Percentiles rank a stretch among this genome's conserved stretches.
phyloP scores from a whole-genome alignment of 2,797 vertebrate species.

The Nyctalus aviator region DNA sequence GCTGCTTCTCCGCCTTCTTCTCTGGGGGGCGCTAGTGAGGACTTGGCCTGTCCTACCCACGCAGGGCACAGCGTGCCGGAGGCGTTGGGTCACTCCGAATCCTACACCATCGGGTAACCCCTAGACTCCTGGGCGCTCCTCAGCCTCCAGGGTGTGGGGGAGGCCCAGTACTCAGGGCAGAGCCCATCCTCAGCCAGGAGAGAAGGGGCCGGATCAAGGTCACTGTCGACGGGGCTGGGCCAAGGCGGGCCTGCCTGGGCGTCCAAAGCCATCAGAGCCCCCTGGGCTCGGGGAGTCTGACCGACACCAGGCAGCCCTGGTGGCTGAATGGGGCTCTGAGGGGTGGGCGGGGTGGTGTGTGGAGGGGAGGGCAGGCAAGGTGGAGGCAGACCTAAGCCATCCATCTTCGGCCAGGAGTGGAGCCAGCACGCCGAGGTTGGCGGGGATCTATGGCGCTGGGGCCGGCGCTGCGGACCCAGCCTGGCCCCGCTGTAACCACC shows the following conservation, averaged over 20 bases:
- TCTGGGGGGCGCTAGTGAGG: background rate
- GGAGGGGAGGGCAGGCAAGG: background rate
- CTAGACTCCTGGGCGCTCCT: background rate
- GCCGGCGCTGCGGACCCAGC: background rate
- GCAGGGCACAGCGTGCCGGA: background rate
- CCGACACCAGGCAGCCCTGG: background rate
- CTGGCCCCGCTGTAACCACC: rapidly evolving
- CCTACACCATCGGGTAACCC: background rate
- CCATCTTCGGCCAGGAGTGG: conserved; percentile 61
- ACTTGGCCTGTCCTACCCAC: background rate
- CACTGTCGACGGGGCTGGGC: too few species aligned
- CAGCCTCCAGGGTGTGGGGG: too few species aligned
- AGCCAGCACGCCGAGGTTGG: conserved; percentile 74
- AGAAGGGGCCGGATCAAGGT: background rate
- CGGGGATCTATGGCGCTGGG: conserved; percentile 71
- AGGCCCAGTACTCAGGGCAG: background rate
- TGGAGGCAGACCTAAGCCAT: conserved; percentile 63
- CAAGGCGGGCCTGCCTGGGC: too few species aligned
- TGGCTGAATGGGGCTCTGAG: background rate
- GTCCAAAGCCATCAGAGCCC: rapidly evolving
- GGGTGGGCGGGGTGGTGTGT: background rate
- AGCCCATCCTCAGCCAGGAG: background rate
- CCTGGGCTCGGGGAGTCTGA: background rate
- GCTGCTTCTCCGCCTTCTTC: background rate
- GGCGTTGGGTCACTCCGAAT: background rate